Conservation (phyloP, 1,140 invertebrate genomes). For the Lasaia peninsularis region DNA sequence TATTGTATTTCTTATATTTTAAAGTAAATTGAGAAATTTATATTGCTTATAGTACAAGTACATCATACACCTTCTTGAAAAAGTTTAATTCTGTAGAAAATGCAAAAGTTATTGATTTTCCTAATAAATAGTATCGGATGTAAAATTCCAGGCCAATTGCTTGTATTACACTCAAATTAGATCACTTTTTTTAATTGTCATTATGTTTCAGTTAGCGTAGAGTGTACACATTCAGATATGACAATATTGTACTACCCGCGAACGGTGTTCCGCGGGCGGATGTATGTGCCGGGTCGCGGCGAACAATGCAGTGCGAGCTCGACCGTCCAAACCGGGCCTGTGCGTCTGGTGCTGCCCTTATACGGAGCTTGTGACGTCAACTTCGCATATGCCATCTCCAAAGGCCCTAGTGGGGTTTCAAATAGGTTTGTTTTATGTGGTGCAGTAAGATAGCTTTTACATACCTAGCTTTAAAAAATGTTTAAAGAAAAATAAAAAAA, state of each 20-base stretch:
- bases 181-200: not conserved
- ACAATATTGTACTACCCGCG: slow-evolving; percentile 78
- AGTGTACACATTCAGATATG: slow-evolving; percentile 77
- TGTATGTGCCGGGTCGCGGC: slow-evolving; percentile 81
- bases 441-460: not conserved
- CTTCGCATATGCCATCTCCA: slow-evolving; percentile 62
- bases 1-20: not conserved
- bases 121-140: too few relatives aligned
- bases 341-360: slow-evolving; percentile 55
- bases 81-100: too few relatives aligned
- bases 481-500: too few relatives aligned
- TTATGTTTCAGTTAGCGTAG: slow-evolving; percentile 75
- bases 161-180: too few relatives aligned
- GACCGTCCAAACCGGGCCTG: slow-evolving; percentile 27
- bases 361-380: slow-evolving; percentile 66
- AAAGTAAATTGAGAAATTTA: not conserved
- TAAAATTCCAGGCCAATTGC: too few relatives aligned
- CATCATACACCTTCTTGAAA: not conserved
- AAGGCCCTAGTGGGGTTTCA: slow-evolving; percentile 47
- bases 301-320: slow-evolving; percentile 76
- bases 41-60: too few relatives aligned
- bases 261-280: slow-evolving; percentile 77
- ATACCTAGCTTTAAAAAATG: too few relatives aligned
- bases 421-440: slow-evolving; percentile 47
- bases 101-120: too few relatives aligned